Evolutionary conservation across 2,888 invertebrate species (phyloP), one percentile per base, ranked within the genome.

Genomic region (Nephrotoma flavescens): DNA sequence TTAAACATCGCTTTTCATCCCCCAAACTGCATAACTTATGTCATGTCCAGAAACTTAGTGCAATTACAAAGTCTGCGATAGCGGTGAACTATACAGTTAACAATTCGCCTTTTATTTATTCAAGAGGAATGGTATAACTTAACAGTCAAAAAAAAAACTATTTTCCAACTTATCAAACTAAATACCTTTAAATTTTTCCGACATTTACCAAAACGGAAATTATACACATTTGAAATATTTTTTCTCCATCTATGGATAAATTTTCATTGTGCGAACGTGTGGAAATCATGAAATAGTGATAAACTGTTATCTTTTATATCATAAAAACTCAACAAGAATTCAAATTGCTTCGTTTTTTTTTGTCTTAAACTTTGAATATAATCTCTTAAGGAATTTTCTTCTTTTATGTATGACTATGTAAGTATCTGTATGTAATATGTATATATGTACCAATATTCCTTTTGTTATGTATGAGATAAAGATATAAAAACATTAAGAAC

Each of bases 251-350:
- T 31, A 71, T 71, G 71, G 71, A 71, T 84, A 84, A 84, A 84
- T 84, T 85, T 85, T 44, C 85, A 85, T 85, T 85, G 85, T 44
- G 85, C 85, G 19, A 85, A 85, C 85, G 85, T 85, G 85, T 85
- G 85, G 85, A 85, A 85, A 85, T 85, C 85, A 85, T 85, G 85
- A 44, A 85, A 85, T 85, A 85, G 85, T 85, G 85, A 85, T 85
- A 85, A 84, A 85, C 85, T 44, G 85, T 85, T 85, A 85, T 85
- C 85, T 85, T 19, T 42, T 42, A 71, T 71, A 84, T 84, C 84
- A 84, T 84, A 42, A 84, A 84, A 84, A 84, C 84, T 84, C 84
- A 84, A 84, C 42, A 84, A 84, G 84, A 84, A 84, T 84, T 84
- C 84, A 84, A 84, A 84, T 84, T 15, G 84, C 42, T 42, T 84